Evolutionary conservation across 2,113 vertebrate species (phyloP), one percentile per base, ranked within the genome.

Genomic region (Bungarus multicinctus): DNA sequence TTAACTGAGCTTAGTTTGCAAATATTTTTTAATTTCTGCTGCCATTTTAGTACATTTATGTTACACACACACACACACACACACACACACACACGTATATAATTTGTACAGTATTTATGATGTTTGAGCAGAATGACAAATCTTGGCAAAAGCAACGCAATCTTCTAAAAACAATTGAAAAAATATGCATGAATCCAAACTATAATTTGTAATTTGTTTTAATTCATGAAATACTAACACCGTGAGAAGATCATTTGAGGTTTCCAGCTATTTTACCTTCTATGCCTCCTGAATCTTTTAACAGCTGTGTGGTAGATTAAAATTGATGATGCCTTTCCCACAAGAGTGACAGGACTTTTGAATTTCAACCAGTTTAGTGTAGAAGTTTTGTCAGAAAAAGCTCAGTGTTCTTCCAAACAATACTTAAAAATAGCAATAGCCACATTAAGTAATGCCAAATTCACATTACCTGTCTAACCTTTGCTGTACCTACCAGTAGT

Each of bases 151-250:
- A 89, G 93, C 89, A 93, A 43, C 25, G 3, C n/a, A 91, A 30
- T 89, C 39, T 91, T 91, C 1, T 11, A 23, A 60, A 90, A 93
- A 89, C 89, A 0, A 14, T 30, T 88, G 11, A 30, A 53, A 2
- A 93, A 81, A 18, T 94, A 94, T n/a, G 11, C 50, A 60, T 94
- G 86, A 27, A 3, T 20, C 85, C 58, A 0, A 3, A 6, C 43
- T 88, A 90, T 89, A 90, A 43, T 30, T 23, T 85, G 88, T 88
- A 18, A 55, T 94, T 91, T 87, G 47, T 25, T 93, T 89, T 39
- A 47, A 69, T 74, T 81, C 88, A 89, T 85, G 53, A 3, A 85
- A 60, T 47, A 10, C 53, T 85, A n/a, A 85, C 10, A 22, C 3
- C 11, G 12, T 30, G 69, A 50, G 88, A 90, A 85, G 12, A 3